Evolutionary conservation across 1,140 invertebrate genomes (phyloP).

Genomic region (Pantala flavescens): DNA sequence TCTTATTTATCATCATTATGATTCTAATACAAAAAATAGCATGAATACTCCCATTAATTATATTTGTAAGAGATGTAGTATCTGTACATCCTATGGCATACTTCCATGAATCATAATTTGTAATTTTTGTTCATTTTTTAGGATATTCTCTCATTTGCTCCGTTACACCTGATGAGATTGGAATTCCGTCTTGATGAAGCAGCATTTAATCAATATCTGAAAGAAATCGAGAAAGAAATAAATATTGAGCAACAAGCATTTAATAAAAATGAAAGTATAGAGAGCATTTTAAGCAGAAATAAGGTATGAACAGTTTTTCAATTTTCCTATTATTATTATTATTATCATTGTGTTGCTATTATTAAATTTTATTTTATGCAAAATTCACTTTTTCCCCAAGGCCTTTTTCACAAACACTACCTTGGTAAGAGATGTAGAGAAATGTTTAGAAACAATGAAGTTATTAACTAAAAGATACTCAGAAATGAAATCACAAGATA

Average conservation of each 20-base stretch:
- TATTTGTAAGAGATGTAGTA: too few relatives aligned
- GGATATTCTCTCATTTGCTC: conserved; percentile 64
- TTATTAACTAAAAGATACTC: conserved; percentile 53
- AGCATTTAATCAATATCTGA: conserved; percentile 70
- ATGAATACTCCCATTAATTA: too few relatives aligned
- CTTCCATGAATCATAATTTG: too few relatives aligned
- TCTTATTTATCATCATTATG: background rate
- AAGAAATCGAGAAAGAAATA: conserved; percentile 84
- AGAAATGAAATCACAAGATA: conserved; percentile 53
- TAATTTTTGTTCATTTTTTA: conserved; percentile 25
- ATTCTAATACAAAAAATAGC: too few relatives aligned
- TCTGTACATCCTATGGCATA: too few relatives aligned
- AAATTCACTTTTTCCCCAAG: conserved; percentile 20
- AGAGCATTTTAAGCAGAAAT: conserved; percentile 63
- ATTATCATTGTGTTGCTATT: background rate
- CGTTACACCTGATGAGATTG: conserved; percentile 73
- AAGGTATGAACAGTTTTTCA: conserved; percentile 33
- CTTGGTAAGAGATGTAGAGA: conserved; percentile 57
- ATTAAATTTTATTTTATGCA: background rate
- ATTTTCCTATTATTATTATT: background rate
- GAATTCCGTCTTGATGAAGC: conserved; percentile 81
- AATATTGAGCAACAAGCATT: conserved; percentile 73
- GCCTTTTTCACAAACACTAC: conserved; percentile 54
- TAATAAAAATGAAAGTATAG: conserved; percentile 72
- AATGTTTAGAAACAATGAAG: conserved; percentile 62